Conservation (phyloP, 2,888 invertebrate genomes). For the Diogma glabrata region DNA sequence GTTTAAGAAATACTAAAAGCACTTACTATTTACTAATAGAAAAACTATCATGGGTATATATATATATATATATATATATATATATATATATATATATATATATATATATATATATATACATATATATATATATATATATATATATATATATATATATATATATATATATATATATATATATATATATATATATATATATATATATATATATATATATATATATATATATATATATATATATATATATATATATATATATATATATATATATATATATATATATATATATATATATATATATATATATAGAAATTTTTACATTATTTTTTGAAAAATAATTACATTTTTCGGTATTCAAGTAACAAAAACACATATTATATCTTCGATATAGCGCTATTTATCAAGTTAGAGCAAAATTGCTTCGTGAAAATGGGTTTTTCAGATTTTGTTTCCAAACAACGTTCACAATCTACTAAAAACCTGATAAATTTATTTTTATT, state of each 20-base stretch:
- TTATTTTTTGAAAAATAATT: too few relatives aligned
- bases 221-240: background rate
- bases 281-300: background rate
- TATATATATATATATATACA: background rate
- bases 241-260: background rate
- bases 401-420: too few relatives aligned
- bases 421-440: too few relatives aligned
- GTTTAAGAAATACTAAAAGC: too few relatives aligned
- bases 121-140: background rate
- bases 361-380: too few relatives aligned
- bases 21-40: too few relatives aligned
- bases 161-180: background rate
- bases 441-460: too few relatives aligned
- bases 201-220: background rate
- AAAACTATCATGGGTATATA: background rate
- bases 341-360: too few relatives aligned
- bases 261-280: background rate
- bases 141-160: background rate
- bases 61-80: background rate
- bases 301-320: background rate
- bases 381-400: too few relatives aligned
- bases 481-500: too few relatives aligned
- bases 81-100: background rate
- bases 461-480: too few relatives aligned
- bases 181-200: background rate